Conservation (phyloP, 92 coral and sea anemone species). For the Bergia puertoricense region DNA sequence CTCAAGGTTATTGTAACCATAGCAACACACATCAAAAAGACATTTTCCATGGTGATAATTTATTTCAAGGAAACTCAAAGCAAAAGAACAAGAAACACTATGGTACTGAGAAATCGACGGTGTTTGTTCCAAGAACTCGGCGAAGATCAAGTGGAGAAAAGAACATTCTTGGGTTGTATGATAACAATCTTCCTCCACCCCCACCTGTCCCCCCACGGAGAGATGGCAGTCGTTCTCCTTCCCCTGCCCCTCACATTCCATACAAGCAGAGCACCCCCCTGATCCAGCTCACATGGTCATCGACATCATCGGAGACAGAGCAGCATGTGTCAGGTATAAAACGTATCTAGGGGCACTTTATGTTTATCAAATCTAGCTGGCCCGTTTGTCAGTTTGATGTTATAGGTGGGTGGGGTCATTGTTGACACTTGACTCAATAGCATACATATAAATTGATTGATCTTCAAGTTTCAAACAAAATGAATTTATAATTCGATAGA, state of each 20-base stretch:
- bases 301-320: background rate
- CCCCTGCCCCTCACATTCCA: constrained; percentile 3
- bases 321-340: constrained; percentile 20
- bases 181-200: constrained; percentile 53
- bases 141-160: constrained; percentile 31
- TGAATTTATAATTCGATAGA: no score
- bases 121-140: background rate
- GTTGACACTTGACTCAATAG: no score
- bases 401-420: no score
- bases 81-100: constrained; percentile 12
- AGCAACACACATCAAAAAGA: constrained; percentile 4
- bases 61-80: background rate
- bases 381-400: no score
- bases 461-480: no score
- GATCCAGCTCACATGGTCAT: constrained; percentile 27
- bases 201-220: constrained; percentile 92
- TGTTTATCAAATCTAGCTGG: background rate
- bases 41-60: background rate
- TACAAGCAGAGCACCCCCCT: constrained; percentile 27
- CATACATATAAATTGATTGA: background rate
- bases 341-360: background rate
- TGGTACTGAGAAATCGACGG: background rate
- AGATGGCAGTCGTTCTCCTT: constrained; percentile 63
- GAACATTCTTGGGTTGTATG: background rate
- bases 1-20: background rate